Evolutionary conservation across 2,888 invertebrate species (phyloP).

Genomic region (Dermolepida albohirtum): DNA sequence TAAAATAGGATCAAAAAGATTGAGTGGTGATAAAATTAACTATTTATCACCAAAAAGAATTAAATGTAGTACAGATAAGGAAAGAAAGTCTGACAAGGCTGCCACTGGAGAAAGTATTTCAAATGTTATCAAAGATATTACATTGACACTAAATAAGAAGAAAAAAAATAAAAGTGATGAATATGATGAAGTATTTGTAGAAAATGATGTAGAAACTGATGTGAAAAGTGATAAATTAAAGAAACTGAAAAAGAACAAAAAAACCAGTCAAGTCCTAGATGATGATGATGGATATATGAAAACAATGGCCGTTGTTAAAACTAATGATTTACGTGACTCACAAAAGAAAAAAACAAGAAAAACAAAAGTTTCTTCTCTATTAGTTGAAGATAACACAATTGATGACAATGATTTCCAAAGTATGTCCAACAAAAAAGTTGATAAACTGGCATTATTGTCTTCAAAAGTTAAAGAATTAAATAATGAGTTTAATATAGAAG

Average conservation of each 20-base stretch:
- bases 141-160: not conserved
- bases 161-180: not conserved
- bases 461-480: conserved; percentile 15
- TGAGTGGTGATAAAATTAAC: conserved; percentile 9
- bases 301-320: no score
- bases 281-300: no score
- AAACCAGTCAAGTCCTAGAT: no score
- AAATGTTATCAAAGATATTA: no score
- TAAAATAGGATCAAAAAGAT: not conserved
- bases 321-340: no score
- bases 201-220: not conserved
- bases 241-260: no score
- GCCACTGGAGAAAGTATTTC: no score
- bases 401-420: no score
- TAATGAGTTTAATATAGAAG: conserved; percentile 25
- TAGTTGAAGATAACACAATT: conserved; percentile 4
- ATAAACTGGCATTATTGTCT: not conserved
- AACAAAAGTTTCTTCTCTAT: not conserved
- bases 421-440: not conserved
- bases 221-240: no score
- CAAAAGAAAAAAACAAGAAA: no score
- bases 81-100: not conserved
- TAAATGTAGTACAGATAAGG: conserved; percentile 3
- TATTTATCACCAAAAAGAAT: conserved; percentile 11
- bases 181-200: no score